Evolutionary conservation across 2,113 vertebrate genomes (phyloP).

Genomic region (Oriolus oriolus): DNA sequence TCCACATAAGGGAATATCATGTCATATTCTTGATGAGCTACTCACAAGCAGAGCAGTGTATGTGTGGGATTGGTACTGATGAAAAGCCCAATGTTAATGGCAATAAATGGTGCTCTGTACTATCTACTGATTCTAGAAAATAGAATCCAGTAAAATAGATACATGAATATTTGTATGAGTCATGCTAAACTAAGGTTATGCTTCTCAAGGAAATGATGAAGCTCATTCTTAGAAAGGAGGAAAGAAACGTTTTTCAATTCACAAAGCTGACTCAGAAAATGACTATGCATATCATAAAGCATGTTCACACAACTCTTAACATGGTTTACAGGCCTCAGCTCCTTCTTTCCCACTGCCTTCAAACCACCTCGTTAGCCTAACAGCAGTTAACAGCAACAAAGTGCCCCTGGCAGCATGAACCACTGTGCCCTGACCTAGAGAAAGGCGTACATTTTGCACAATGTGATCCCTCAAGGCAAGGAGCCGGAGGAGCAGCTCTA

Average conservation of each 20-base stretch:
- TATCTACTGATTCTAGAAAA: background rate
- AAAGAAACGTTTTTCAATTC: background rate
- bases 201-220: background rate
- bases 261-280: background rate
- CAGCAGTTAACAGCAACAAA: background rate
- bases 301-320: background rate
- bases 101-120: background rate
- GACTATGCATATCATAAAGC: background rate
- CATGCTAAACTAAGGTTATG: background rate
- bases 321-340: background rate
- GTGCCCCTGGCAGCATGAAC: background rate
- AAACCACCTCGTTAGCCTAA: background rate
- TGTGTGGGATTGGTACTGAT: background rate
- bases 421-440: background rate
- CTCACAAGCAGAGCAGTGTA: background rate
- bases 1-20: background rate
- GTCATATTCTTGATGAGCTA: background rate
- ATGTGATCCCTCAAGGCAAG: background rate
- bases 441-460: background rate
- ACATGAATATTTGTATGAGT: background rate
- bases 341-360: background rate
- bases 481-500: background rate
- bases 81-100: background rate
- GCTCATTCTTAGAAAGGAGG: background rate
- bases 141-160: background rate